Evolutionary conservation across 2,113 vertebrate genomes (phyloP).

Genomic region (Anser cygnoides): DNA sequence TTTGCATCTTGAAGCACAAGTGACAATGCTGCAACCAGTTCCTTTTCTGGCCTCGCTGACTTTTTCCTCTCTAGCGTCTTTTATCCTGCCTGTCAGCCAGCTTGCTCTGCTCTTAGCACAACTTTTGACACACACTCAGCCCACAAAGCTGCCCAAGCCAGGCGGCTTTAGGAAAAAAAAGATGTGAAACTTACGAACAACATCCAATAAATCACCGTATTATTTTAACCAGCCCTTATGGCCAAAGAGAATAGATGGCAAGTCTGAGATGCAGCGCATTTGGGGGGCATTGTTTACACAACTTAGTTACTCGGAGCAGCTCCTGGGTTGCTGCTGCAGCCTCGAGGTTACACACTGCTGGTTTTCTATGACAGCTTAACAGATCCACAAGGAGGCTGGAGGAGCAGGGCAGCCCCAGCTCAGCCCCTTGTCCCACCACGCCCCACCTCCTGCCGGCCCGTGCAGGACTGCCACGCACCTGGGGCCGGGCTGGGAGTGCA

Average conservation of each 20-base stretch:
- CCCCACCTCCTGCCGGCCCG: fast-evolving
- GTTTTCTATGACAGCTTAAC: not conserved
- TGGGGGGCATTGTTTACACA: not conserved
- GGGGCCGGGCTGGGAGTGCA: not conserved
- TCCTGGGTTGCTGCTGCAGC: not conserved
- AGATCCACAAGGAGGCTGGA: not conserved
- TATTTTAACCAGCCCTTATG: not conserved
- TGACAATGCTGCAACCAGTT: not conserved
- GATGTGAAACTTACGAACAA: not conserved
- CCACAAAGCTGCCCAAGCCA: not conserved
- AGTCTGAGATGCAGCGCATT: not conserved
- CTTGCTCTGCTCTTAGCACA: not conserved
- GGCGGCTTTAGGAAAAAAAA: not conserved
- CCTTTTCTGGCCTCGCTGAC: not conserved
- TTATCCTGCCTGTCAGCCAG: not conserved
- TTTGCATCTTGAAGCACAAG: not conserved
- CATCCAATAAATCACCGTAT: not conserved
- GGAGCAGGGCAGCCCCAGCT: not conserved
- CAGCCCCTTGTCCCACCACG: not conserved
- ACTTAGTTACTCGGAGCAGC: not conserved
- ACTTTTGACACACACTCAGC: not conserved
- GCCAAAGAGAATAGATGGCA: not conserved
- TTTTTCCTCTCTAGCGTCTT: not conserved
- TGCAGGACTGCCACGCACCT: not conserved
- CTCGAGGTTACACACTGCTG: not conserved